Percentiles rank a stretch among this genome's conserved stretches.
Evolutionary conservation across 1,140 invertebrate genomes (phyloP).

Genomic region (Ceratina japonica): DNA sequence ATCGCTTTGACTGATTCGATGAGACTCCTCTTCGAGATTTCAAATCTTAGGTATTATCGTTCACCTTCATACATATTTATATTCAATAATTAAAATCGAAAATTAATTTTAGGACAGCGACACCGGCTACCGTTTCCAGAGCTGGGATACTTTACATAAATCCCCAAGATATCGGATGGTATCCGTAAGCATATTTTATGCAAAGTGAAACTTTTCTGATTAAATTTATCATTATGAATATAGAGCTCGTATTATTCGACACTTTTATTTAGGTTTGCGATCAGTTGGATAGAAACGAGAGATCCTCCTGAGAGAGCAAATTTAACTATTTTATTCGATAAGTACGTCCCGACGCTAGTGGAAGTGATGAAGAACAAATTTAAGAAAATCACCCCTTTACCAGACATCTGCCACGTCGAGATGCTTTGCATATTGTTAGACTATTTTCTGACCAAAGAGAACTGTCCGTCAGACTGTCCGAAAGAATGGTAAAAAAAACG

Average conservation of each 20-base stretch:
- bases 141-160: conserved; percentile 96
- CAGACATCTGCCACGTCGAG: conserved; percentile 94
- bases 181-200: conserved; percentile 85
- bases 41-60: conserved; percentile 82
- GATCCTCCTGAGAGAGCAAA: conserved; percentile 87
- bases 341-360: conserved; percentile 93
- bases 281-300: conserved; percentile 95
- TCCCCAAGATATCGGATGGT: conserved; percentile 97
- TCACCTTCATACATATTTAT: background rate
- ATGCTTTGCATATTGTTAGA: conserved; percentile 95
- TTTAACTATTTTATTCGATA: conserved; percentile 94
- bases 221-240: conserved; percentile 2
- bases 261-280: conserved; percentile 83
- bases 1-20: conserved; percentile 95
- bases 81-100: background rate
- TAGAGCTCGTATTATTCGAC: background rate
- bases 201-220: background rate
- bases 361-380: conserved; percentile 89
- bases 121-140: conserved; percentile 96
- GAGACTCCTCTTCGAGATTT: conserved; percentile 96
- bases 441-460: conserved; percentile 89
- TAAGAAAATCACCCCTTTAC: conserved; percentile 95
- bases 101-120: conserved; percentile 86
- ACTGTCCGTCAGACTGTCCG: conserved; percentile 91
- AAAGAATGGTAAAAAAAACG: conserved; percentile 86